Evolutionary conservation across 1,140 invertebrate species (phyloP).

Genomic region (Drosophila burlai): DNA sequence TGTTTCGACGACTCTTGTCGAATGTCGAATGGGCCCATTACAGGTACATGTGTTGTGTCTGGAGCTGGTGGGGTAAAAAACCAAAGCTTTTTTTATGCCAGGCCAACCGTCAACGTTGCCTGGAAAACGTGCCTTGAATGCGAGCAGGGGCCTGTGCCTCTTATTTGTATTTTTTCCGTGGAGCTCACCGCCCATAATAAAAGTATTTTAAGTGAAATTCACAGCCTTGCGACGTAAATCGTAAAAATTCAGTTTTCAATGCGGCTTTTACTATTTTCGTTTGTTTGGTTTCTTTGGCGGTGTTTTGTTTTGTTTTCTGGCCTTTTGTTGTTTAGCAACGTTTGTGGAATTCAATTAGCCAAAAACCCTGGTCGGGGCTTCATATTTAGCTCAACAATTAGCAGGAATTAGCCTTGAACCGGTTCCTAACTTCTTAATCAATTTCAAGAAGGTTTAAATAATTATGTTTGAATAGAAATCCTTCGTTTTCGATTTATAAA

Average conservation of each 20-base stretch:
- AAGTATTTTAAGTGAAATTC: conserved; percentile 83
- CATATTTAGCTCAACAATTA: conserved; percentile 49
- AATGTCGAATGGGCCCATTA: conserved; percentile 66
- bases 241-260: conserved; percentile 78
- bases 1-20: conserved; percentile 62
- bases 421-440: not conserved
- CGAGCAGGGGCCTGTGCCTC: conserved; percentile 48
- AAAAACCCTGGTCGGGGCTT: not conserved
- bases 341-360: conserved; percentile 50
- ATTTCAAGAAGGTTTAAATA: not conserved
- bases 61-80: conserved; percentile 33
- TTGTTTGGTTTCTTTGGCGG: conserved; percentile 40
- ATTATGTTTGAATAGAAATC: not conserved
- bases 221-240: conserved; percentile 73
- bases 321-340: conserved; percentile 44
- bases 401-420: not conserved
- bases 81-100: conserved; percentile 70
- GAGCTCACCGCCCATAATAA: conserved; percentile 67
- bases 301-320: conserved; percentile 42
- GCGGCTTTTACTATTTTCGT: conserved; percentile 44
- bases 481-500: not conserved
- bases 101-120: conserved; percentile 76
- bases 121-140: conserved; percentile 72
- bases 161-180: not conserved
- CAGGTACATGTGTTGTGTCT: conserved; percentile 64